Percentiles rank a stretch among this genome's conserved stretches.
These are phyloP conservation scores for Pseudonaja textilis DNA, from an alignment of 2,113 vertebrate species.

Conservation along the genomic window DNA sequence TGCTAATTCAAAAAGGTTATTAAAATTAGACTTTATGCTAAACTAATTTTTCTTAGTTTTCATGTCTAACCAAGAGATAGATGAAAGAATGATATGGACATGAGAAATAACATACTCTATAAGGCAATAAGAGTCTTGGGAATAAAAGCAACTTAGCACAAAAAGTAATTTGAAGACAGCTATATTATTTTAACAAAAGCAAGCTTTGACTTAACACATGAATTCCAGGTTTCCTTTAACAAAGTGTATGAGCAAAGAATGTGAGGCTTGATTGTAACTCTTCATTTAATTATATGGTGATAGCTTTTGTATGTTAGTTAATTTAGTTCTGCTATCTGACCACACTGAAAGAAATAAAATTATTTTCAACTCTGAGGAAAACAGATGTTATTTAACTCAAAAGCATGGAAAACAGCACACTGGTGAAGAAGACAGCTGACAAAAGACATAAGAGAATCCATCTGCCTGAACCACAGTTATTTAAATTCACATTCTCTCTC, in stretches of 20 bases:
- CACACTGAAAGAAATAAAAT: neutral
- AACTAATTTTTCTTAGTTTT: neutral
- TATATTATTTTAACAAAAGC: rapidly evolving
- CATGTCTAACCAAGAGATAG: neutral
- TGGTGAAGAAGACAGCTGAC: neutral
- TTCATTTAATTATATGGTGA: neutral
- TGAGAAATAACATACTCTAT: neutral
- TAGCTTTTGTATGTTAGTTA: neutral
- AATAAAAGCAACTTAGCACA: rapidly evolving
- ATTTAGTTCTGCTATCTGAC: neutral
- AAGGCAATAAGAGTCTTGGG: neutral
- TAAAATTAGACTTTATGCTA: neutral
- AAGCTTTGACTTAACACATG: neutral
- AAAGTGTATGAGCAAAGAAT: neutral
- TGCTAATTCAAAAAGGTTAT: neutral
- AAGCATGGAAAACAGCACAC: neutral
- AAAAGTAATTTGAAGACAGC: neutral
- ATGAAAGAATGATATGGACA: neutral
- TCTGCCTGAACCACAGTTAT: neutral
- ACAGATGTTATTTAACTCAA: neutral
- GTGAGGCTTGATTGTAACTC: neutral
- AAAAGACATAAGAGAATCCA: neutral
- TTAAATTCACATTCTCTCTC: neutral
- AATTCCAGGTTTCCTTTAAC: neutral
- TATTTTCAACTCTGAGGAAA: neutral